A percentile compares a stretch with the other conserved stretches of the same genome.
Evolutionary conservation across 2,797 vertebrate genomes (phyloP).

Genomic region (Clarias laeviceps): DNA sequence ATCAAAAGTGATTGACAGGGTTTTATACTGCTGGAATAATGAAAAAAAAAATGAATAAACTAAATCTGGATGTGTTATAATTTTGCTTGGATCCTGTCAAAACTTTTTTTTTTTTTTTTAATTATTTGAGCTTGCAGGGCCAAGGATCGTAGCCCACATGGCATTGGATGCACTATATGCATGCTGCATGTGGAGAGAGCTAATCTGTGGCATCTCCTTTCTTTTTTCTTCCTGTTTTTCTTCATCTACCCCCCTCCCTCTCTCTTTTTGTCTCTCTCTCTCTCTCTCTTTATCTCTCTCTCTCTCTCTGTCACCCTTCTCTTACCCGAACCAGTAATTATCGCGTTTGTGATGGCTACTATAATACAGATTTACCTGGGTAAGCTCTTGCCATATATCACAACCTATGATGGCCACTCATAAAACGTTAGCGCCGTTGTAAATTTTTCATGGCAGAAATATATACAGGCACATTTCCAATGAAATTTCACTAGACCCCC

Average conservation of each 20-base stretch:
- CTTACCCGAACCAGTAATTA: constrained; percentile 98
- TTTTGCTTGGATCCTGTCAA: background rate
- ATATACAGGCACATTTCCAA: constrained; percentile 35
- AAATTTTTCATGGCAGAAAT: constrained; percentile 39
- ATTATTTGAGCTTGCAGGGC: constrained; percentile 34
- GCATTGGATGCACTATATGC: constrained; percentile 72
- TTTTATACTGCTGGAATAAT: background rate
- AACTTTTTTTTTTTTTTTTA: background rate
- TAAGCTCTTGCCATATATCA: constrained; percentile 91
- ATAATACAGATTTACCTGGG: constrained; percentile 99
- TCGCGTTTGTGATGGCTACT: constrained; percentile 99
- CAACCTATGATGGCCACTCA: constrained; percentile 38
- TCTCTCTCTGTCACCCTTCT: constrained; percentile 82
- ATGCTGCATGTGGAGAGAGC: constrained; percentile 90
- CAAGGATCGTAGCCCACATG: constrained; percentile 10
- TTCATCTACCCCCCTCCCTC: background rate
- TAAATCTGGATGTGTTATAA: background rate
- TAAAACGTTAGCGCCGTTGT: constrained; percentile 47
- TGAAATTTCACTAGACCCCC: constrained; percentile 23
- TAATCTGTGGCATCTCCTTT: constrained; percentile 90
- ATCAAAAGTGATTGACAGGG: background rate
- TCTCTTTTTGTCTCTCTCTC: constrained; percentile 39
- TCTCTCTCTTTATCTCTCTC: constrained; percentile 70
- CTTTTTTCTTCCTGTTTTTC: constrained; percentile 71
- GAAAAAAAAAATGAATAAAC: background rate